Base-by-base conservation (phyloP, 2,888 invertebrate species). In the Napeogenes sylphis region DNA sequence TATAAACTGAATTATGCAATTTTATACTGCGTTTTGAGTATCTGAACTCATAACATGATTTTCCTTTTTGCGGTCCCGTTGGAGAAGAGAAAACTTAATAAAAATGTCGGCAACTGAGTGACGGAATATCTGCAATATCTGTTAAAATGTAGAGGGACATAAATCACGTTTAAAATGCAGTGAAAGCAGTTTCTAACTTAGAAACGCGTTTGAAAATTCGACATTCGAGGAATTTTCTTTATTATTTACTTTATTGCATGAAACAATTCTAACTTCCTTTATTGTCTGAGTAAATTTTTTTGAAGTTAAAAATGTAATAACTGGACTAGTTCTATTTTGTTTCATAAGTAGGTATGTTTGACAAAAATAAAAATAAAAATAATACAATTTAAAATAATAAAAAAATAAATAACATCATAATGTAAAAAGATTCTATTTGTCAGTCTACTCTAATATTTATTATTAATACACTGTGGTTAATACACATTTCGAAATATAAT, bases 161-260 rank as follows among this genome's bases (percentile, higher is more conserved):
- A 83, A 85, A 87, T 85, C 84, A 83, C 76, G 77, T 78, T 80
- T 75, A 76, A 81, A 83, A 83, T 82, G 83, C 83, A 83, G 77
- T 79, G 73, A 72, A 76, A 74, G 72, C 70, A 71, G 70, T 64
- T 70, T 71, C 70, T 70, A 69, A 69, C 70, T 73, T 73, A 72
- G 70, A 70, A 72, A 71, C 71, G 73, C 76, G 78, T 73, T 80
- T 74, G 77, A 77, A 83, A 80, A 84, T 84, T 85, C 85, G 72
- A 75, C 79, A 80, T 85, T 84, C 83, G 82, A 76, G 76, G 75
- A 81, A 80, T 81, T 82, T 78, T 74, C 76, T 75, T 76, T 73
- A 77, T 79, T 79, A 78, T 73, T 78, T 75, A 76, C 74, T 75
- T 76, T 80, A 80, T 78, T 77, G 71, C 74, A 75, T 71, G 72